Conservation (phyloP, 2,797 vertebrate genomes). For the Pseudochirops corinnae region DNA sequence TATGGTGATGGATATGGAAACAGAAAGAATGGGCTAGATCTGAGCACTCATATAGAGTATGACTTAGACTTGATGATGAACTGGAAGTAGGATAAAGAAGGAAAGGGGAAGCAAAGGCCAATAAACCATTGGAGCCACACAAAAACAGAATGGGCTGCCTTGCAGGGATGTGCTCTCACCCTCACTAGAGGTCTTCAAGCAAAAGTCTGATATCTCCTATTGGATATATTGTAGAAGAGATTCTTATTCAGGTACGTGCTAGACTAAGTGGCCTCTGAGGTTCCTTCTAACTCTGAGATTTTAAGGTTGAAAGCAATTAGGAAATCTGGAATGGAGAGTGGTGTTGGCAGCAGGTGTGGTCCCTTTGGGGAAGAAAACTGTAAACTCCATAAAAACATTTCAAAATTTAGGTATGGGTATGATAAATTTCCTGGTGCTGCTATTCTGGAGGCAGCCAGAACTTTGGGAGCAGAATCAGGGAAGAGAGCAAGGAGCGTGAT, state of each 20-base stretch:
- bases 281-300: not conserved
- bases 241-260: not conserved
- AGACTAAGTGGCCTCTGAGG: not conserved
- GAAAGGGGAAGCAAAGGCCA: not conserved
- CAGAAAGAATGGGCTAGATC: slow-evolving; percentile 29
- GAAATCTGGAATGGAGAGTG: not conserved
- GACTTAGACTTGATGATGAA: not conserved
- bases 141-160: not conserved
- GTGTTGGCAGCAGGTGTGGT: not conserved
- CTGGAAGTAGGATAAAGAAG: not conserved
- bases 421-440: not conserved
- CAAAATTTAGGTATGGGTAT: not conserved
- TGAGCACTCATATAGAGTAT: not conserved
- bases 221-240: not conserved
- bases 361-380: not conserved
- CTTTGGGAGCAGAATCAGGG: not conserved
- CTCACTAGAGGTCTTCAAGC: not conserved
- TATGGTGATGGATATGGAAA: slow-evolving; percentile 8
- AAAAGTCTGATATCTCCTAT: not conserved
- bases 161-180: not conserved
- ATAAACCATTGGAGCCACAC: not conserved
- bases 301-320: not conserved
- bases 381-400: no score
- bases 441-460: not conserved
- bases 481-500: not conserved